These are phyloP conservation scores for Chrysoperla carnea DNA, from an alignment of 1,140 invertebrate genomes.

Conservation along the genomic window DNA sequence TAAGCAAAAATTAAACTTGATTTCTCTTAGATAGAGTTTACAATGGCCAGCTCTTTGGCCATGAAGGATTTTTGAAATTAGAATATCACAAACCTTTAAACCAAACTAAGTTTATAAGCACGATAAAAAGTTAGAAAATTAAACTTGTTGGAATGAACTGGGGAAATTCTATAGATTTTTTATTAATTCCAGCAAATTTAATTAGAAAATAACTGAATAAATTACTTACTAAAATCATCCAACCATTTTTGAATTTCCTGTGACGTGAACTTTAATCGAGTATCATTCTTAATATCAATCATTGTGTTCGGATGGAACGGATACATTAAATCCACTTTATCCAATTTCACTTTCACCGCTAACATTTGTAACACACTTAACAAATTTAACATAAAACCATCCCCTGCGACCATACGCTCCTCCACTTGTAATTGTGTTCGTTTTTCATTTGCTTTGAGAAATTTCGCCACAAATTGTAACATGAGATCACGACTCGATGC, in stretches of 20 bases:
- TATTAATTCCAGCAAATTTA: too few species aligned
- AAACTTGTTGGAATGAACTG: too few species aligned
- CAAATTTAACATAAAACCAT: slow-evolving; percentile 91
- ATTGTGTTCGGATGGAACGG: slow-evolving; percentile 67
- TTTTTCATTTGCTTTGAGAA: slow-evolving; percentile 68
- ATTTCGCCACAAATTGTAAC: slow-evolving; percentile 56
- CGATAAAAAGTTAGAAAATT: too few species aligned
- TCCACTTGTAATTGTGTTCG: slow-evolving; percentile 79
- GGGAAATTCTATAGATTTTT: too few species aligned
- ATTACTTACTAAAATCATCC: slow-evolving; percentile 36
- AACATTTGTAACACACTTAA: slow-evolving; percentile 78
- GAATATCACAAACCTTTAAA: too few species aligned
- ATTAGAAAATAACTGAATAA: neutral
- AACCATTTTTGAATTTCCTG: slow-evolving; percentile 66
- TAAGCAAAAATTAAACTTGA: too few species aligned
- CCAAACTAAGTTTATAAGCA: too few species aligned
- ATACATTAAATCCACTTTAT: slow-evolving; percentile 72
- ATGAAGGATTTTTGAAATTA: too few species aligned
- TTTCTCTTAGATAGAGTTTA: too few species aligned
- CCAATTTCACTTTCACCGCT: slow-evolving; percentile 67
- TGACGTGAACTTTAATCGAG: slow-evolving; percentile 62
- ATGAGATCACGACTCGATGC: slow-evolving; percentile 50
- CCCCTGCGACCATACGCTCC: slow-evolving; percentile 65
- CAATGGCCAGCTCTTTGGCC: too few species aligned
- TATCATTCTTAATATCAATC: slow-evolving; percentile 66